Evolutionary conservation across 2,888 invertebrate species (phyloP).

Genomic region (Metallyticus violacea): DNA sequence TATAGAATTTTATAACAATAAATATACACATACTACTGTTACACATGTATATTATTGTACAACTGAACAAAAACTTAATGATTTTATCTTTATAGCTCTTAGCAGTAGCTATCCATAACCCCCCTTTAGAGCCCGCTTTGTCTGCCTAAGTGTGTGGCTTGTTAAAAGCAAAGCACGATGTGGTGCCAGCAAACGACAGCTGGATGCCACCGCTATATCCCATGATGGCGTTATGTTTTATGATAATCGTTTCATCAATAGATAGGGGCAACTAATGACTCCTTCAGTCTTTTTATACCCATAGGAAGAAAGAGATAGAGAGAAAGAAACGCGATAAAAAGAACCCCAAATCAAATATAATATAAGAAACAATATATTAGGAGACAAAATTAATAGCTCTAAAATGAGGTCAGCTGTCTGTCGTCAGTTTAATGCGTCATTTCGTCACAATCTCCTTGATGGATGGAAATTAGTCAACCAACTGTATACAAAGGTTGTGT

Average conservation of each 20-base stretch:
- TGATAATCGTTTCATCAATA: neutral
- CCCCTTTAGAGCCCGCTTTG: neutral
- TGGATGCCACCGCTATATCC: neutral
- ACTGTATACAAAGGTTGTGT: too few species aligned
- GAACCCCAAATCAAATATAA: neutral
- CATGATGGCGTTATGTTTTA: neutral
- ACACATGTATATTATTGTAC: too few species aligned
- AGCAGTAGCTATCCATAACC: neutral
- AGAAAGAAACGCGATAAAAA: neutral
- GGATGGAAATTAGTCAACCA: neutral
- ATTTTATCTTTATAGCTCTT: neutral
- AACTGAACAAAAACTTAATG: too few species aligned
- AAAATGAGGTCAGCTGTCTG: neutral
- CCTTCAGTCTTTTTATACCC: neutral
- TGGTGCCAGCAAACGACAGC: neutral
- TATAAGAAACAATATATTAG: neutral
- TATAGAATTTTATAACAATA: too few species aligned
- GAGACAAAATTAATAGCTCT: neutral
- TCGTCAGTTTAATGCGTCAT: neutral
- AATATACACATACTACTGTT: too few species aligned
- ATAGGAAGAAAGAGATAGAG: too few species aligned
- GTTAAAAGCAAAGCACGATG: neutral
- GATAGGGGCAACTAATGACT: neutral
- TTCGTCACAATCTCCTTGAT: neutral
- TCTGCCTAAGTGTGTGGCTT: too few species aligned